Evolutionary conservation across 2,113 vertebrate genomes (phyloP).

Genomic region (Vanacampus margaritifer): DNA sequence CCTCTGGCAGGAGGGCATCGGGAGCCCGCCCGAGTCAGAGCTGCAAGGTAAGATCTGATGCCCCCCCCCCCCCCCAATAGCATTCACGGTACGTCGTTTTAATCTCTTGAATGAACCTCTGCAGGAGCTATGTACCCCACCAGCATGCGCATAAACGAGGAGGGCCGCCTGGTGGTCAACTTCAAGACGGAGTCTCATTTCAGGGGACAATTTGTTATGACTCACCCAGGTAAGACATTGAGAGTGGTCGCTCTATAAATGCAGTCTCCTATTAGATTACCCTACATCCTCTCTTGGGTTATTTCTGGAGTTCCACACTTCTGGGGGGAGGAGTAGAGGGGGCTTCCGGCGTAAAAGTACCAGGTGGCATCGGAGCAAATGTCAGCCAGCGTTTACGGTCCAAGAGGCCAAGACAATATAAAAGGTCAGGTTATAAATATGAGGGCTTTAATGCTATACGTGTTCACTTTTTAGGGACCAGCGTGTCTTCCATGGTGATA

Average conservation of each 20-base stretch:
- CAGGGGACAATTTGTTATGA: conserved; percentile 76
- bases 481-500: conserved; percentile 72
- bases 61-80: conserved; percentile 1
- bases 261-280: conserved; percentile 43
- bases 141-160: conserved; percentile 74
- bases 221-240: conserved; percentile 69
- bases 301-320: conserved; percentile 53
- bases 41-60: conserved; percentile 63
- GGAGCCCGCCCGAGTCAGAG: conserved; percentile 75
- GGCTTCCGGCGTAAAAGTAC: conserved; percentile 51
- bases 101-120: background rate
- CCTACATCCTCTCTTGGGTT: conserved; percentile 44
- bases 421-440: conserved; percentile 37
- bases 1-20: conserved; percentile 76
- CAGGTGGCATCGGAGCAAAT: conserved; percentile 56
- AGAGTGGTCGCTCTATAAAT: conserved; percentile 28
- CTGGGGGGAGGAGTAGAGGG: conserved; percentile 9
- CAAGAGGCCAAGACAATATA: conserved; percentile 30
- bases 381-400: conserved; percentile 42
- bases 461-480: conserved; percentile 58
- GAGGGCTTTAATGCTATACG: conserved; percentile 8
- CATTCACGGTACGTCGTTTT: background rate
- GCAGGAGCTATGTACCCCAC: conserved; percentile 76
- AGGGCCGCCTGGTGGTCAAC: conserved; percentile 73
- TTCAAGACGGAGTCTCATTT: conserved; percentile 74